Base-by-base conservation (phyloP, 2,113 vertebrate genomes). In the Hyaena hyaena region DNA sequence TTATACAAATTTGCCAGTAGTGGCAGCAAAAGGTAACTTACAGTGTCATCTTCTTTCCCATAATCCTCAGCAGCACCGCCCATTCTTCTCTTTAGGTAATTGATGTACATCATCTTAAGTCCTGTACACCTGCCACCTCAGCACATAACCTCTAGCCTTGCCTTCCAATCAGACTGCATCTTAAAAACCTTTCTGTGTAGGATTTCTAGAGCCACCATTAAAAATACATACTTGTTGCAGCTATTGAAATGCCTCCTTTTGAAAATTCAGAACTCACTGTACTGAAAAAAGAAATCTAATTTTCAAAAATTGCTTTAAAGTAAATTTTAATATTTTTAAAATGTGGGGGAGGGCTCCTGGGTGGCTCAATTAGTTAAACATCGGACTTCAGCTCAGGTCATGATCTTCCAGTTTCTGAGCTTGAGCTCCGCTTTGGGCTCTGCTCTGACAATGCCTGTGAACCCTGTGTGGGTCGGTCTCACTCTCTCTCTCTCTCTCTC, bases 251-350 rank as follows among this genome's bases (percentile, higher is more conserved):
- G 9, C 2, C 10, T 85, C 10, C 4, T 4, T 79, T 9, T 80
- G 9, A n/a, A 92, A 94, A 92, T 50, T 96, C 28, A 79, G 7
- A 93, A 81, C 76, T 88, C 10, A 93, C 4, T 74, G 14, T 58
- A 28, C 26, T 63, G 6, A 33, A 92, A 87, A 53, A 53, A 26
- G 9, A 28, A 63, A 82, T 39, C 9, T 10, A 74, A 28, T 66
- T 63, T 84, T n/a, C 28, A 9, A 24, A 92, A 91, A 15, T 43
- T 74, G 1, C 50, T 97, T 88, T 24, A 53, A 21, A 86, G 79
- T 43, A 24, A 61, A 61, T 7, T 61, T 61, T 61, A 23, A 8
- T 0, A 23, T 39, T 39, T 39, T 39, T 39, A 61, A 61, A 23
- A 17, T 21, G 58, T 61, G 21, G 21, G 7, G 21, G 58, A 7